phyloP scores from a whole-genome alignment of 1,140 invertebrate species.

The Lineus longissimus region DNA sequence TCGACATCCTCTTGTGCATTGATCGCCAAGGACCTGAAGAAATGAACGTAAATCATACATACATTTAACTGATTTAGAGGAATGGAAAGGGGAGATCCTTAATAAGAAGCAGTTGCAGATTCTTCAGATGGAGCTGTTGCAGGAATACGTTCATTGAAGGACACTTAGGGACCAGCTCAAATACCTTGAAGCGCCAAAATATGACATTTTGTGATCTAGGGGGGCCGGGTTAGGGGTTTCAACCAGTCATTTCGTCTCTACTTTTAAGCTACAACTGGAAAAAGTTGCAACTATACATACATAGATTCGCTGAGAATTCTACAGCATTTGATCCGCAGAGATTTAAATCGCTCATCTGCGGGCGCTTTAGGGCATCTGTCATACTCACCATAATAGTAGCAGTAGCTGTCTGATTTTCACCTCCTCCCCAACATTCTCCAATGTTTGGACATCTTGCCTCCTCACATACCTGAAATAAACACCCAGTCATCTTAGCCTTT shows the following conservation, averaged over 20 bases:
- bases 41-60: slow-evolving; percentile 1
- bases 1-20: slow-evolving; percentile 67
- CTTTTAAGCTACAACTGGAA: no score
- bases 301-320: no score
- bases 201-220: slow-evolving; percentile 55
- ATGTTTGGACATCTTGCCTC: slow-evolving; percentile 99
- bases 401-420: slow-evolving; percentile 57
- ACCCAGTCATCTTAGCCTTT: neutral
- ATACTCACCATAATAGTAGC: slow-evolving; percentile 63
- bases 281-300: no score
- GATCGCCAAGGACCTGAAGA: slow-evolving; percentile 48
- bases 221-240: neutral
- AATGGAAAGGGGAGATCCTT: no score
- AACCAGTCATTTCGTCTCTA: neutral
- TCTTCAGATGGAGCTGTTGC: no score
- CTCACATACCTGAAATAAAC: slow-evolving; percentile 73
- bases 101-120: no score
- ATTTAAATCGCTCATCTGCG: no score
- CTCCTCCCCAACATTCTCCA: slow-evolving; percentile 96
- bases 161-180: no score
- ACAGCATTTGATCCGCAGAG: no score
- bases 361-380: neutral
- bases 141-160: no score
- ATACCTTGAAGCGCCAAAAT: no score
- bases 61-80: slow-evolving; percentile 8